These are phyloP conservation scores for Syritta pipiens DNA, from an alignment of 2,888 invertebrate species.

Conservation along the genomic window DNA sequence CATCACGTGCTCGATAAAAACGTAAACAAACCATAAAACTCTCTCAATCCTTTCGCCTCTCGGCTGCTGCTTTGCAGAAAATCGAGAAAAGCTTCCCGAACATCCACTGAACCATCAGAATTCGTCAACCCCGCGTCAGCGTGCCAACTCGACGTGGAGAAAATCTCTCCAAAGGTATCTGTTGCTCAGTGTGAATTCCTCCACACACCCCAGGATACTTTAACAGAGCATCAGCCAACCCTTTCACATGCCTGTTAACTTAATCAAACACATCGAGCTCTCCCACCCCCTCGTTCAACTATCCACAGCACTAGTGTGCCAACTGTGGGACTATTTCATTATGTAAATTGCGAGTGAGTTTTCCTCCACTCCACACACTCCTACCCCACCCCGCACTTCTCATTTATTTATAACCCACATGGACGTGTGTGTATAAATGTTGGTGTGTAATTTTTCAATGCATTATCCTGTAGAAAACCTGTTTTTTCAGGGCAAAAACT, in stretches of 20 bases:
- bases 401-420: slow-evolving; percentile 67
- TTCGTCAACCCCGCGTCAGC: slow-evolving; percentile 16
- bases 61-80: slow-evolving; percentile 42
- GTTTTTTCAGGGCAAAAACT: slow-evolving; percentile 50
- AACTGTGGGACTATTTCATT: slow-evolving; percentile 57
- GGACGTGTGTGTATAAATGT: slow-evolving; percentile 24
- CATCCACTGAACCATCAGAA: slow-evolving; percentile 26
- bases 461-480: slow-evolving; percentile 63
- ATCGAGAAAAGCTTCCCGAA: slow-evolving; percentile 19
- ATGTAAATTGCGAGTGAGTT: slow-evolving; percentile 54
- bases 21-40: slow-evolving; percentile 48
- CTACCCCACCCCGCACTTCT: slow-evolving; percentile 20
- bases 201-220: slow-evolving; percentile 8
- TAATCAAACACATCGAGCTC: no score
- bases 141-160: background rate
- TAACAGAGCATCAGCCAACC: slow-evolving; percentile 30
- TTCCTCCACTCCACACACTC: slow-evolving; percentile 16
- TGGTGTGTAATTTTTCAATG: slow-evolving; percentile 62
- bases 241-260: background rate
- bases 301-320: slow-evolving; percentile 11
- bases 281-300: slow-evolving; percentile 32
- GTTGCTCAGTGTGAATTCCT: slow-evolving; percentile 40
- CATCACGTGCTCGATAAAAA: slow-evolving; percentile 52
- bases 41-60: background rate
- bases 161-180: slow-evolving; percentile 56